Conservation (phyloP, 2,888 invertebrate genomes). For the Atherix ibis region DNA sequence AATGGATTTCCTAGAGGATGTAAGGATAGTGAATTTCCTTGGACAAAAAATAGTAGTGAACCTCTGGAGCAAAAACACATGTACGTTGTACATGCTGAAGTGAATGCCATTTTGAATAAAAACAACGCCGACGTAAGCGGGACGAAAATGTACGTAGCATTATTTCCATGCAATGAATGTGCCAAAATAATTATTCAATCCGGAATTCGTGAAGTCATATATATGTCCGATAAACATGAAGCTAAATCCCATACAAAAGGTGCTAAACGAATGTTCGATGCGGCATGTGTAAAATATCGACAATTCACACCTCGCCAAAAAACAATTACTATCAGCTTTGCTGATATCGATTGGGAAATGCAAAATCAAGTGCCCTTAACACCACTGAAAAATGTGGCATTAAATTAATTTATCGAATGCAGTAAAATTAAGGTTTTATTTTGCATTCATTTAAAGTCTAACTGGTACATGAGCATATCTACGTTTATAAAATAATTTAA, state of each 20-base stretch:
- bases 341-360: slow-evolving; percentile 12
- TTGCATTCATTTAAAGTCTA: neutral
- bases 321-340: slow-evolving; percentile 43
- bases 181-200: slow-evolving; percentile 93
- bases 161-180: slow-evolving; percentile 97
- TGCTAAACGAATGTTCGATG: slow-evolving; percentile 66
- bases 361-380: slow-evolving; percentile 10
- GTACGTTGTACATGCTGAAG: slow-evolving; percentile 95
- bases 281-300: slow-evolving; percentile 53
- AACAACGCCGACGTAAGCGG: slow-evolving; percentile 60
- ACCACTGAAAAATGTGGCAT: slow-evolving; percentile 4
- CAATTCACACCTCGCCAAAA: slow-evolving; percentile 45
- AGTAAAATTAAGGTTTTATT: neutral
- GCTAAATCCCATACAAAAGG: slow-evolving; percentile 52
- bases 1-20: slow-evolving; percentile 95
- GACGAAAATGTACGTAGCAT: slow-evolving; percentile 72
- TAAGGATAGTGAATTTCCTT: slow-evolving; percentile 75
- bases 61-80: slow-evolving; percentile 61
- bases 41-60: slow-evolving; percentile 47
- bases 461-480: neutral
- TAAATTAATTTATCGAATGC: neutral
- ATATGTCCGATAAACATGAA: slow-evolving; percentile 67
- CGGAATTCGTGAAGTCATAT: slow-evolving; percentile 64
- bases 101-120: slow-evolving; percentile 91
- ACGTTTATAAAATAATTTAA: neutral